Evolutionary conservation across 2,888 invertebrate species (phyloP), one percentile per base, ranked within the genome.

Genomic region (Sinelater perroti): DNA sequence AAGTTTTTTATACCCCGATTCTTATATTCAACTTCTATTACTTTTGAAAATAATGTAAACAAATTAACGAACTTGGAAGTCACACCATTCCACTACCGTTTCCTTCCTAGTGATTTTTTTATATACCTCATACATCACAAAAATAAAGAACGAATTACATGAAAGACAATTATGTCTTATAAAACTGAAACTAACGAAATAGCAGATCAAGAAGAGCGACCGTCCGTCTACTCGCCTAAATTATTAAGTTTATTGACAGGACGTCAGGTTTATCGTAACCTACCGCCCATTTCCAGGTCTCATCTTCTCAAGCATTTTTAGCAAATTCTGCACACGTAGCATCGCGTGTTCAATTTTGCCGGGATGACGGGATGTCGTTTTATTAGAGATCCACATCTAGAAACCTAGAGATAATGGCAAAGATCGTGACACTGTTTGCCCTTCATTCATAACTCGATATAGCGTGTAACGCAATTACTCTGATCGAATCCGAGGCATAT

Each of bases 271-370:
- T 54, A 58, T 58, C 53, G 49, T 54, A 58, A 57, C 57, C 47
- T 46, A 57, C 57, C 52, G 50, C 57, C 52, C 57, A 57, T 57
- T 57, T 57, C 57, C 57, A 57, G 52, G 53, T 53, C 58, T 58
- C 58, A 58, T 58, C 54, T 58, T 38, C 58, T 58, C 53, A 49
- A 58, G 49, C 54, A 58, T 58, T 58, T 59, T 59, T 55, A 53
- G 58, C 44, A 59, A 63, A 75, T 75, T 75, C 75, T 68, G 72
- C 73, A 70, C 75, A 75, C 75, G 75, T 75, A 74, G 74, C 73
- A 67, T 65, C 65, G 72, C 72, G 63, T 65, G 68, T 67, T 67
- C 68, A 67, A 68, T 68, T 68, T 66, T 64, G 61, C 56, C 62
- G 58, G 60, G 44, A 62, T 65, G 60, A 56, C 52, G 56, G 58